These are phyloP conservation scores for Nemapogon koenigi DNA, from an alignment of 2,888 invertebrate species.

Conservation along the genomic window DNA sequence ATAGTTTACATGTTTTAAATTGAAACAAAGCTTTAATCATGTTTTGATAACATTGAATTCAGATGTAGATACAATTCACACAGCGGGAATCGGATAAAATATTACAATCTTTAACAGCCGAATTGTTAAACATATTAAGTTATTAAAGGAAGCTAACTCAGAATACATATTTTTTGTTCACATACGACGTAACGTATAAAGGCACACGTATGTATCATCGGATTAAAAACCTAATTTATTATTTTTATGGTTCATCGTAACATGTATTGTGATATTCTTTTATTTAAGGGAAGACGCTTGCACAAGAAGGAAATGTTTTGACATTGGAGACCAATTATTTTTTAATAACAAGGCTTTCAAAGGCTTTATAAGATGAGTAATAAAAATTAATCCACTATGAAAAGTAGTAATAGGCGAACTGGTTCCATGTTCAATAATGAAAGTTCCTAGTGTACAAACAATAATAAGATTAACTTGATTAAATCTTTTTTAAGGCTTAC, in stretches of 20 bases:
- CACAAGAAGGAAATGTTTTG: conserved; percentile 47
- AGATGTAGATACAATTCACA: too few relatives aligned
- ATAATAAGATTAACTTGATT: too few relatives aligned
- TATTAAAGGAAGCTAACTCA: conserved; percentile 36
- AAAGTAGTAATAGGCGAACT: conserved; percentile 4
- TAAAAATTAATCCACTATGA: conserved; percentile 4
- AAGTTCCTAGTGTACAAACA: too few relatives aligned
- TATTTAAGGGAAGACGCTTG: conserved; percentile 36
- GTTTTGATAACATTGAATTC: too few relatives aligned
- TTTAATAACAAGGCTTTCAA: conserved; percentile 42
- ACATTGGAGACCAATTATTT: conserved; percentile 55
- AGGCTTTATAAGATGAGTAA: conserved; percentile 6
- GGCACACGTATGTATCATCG: conserved; percentile 48
- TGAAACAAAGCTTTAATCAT: too few relatives aligned
- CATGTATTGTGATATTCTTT: conserved; percentile 42
- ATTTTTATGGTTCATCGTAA: conserved; percentile 36
- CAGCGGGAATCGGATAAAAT: conserved; percentile 21
- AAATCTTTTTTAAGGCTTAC: too few relatives aligned
- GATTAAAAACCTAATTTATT: conserved; percentile 55
- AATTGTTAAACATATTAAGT: conserved; percentile 48
- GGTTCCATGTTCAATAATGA: too few relatives aligned
- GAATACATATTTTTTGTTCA: conserved; percentile 30
- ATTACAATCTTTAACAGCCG: conserved; percentile 32
- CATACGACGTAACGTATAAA: conserved; percentile 30
- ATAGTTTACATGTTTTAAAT: too few relatives aligned